Percentiles rank a stretch among this genome's conserved stretches.
These are phyloP conservation scores for Chironomus tentans DNA, from an alignment of 2,888 invertebrate genomes.

Conservation along the genomic window DNA sequence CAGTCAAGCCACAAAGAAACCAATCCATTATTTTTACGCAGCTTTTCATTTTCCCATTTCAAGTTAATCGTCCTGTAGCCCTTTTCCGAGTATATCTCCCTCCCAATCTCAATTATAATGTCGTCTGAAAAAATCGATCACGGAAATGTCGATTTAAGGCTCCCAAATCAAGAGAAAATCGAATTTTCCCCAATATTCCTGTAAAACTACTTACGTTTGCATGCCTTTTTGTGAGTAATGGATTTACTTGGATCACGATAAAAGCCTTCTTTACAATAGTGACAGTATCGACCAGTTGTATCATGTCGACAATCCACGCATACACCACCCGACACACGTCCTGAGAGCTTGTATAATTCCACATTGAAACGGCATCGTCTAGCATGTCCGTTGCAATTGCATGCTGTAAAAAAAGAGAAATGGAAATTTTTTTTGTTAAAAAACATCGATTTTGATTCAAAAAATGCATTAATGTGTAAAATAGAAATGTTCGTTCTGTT, in stretches of 20 bases:
- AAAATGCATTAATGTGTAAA: constrained; percentile 3
- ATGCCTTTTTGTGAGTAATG: constrained; percentile 89
- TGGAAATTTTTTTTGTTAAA: neutral
- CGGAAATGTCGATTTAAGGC: neutral
- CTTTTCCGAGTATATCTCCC: neutral
- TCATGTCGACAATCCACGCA: constrained; percentile 95
- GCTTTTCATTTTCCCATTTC: too few relatives aligned
- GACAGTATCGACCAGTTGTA: constrained; percentile 94
- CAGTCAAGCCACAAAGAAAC: too few relatives aligned
- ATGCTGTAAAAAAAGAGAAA: constrained; percentile 56
- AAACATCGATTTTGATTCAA: constrained; percentile 19
- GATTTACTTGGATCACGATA: constrained; percentile 86
- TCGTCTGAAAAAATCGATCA: neutral
- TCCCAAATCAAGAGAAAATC: neutral
- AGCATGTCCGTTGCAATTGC: constrained; percentile 97
- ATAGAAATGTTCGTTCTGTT: neutral
- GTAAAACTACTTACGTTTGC: constrained; percentile 72
- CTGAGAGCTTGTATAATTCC: constrained; percentile 94
- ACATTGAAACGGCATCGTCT: constrained; percentile 95
- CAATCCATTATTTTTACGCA: too few relatives aligned
- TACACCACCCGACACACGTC: constrained; percentile 88
- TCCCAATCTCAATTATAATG: neutral
- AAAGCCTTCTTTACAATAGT: constrained; percentile 96
- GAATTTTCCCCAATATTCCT: neutral
- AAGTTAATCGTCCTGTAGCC: neutral